Evolutionary conservation across 2,113 vertebrate species (phyloP), one percentile per base, ranked within the genome.

Genomic region (Oostethus manadensis): DNA sequence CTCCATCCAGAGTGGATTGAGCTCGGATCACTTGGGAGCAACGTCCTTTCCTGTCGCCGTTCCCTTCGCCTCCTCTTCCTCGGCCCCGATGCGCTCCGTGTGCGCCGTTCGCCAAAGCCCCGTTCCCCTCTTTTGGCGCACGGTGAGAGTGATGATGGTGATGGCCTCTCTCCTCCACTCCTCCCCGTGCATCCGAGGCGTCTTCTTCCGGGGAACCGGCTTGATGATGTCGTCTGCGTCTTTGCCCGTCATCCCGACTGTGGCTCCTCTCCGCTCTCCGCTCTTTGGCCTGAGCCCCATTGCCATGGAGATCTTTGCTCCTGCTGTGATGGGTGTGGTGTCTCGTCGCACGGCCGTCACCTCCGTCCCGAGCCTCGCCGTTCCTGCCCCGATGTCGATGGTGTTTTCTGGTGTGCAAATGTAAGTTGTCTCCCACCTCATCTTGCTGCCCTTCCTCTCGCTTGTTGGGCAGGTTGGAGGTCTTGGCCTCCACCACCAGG

Each of bases 191-290:
- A 4, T 77, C 71, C 10, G 55, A 53, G 54, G 51, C 48, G 7
- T 83, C 85, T 7, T 94, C 93, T 11, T 93, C 94, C 0, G 90
- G 88, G 0, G 92, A 93, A 4, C 90, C 90, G 0, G 68, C 51
- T 48, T 86, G 83, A 53, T 92, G 92, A 49, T 93, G 93, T 76
- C 91, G 93, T 56, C 90, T 83, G 75, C 92, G 92, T 44, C 90
- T 88, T 58, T 89, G 88, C 0, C 88, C 91, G 2, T 89, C 88
- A 2, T 95, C 93, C 1, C 78, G 87, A 22, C 85, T 76, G 20
- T 85, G 83, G 77, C 33, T 83, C 0, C 91, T 80, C 4, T 93
- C 93, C 0, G 83, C 60, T 43, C 89, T 90, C 17, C 87, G 54
- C 72, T 88, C 67, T 40, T 71, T 83, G 0, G 29, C 26, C 62